Percentiles rank a stretch among this genome's conserved stretches.
phyloP scores from a whole-genome alignment of 2,888 invertebrate species.

The Hirtodrosophila alboralis region DNA sequence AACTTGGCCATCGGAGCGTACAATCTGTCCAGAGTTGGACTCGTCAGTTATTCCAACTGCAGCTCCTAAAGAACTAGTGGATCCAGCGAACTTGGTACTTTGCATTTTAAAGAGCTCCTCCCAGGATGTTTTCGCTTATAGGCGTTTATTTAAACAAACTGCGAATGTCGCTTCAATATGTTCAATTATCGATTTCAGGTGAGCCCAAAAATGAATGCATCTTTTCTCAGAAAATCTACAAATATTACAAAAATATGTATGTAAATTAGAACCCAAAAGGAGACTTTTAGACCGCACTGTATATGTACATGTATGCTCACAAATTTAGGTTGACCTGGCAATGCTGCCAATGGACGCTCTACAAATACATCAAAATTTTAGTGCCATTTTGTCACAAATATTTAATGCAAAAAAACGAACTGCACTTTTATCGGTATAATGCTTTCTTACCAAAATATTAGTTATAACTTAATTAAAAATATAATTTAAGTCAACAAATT shows the following conservation, averaged over 20 bases:
- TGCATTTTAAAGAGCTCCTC: slow-evolving; percentile 41
- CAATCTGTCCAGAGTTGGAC: slow-evolving; percentile 34
- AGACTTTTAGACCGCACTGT: slow-evolving; percentile 40
- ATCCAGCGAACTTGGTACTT: slow-evolving; percentile 30
- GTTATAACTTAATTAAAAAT: not conserved
- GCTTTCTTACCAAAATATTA: slow-evolving; percentile 27
- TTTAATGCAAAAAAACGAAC: slow-evolving; percentile 1
- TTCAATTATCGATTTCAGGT: not conserved
- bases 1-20: slow-evolving; percentile 19
- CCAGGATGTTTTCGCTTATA: not conserved
- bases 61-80: slow-evolving; percentile 10
- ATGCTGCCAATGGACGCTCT: slow-evolving; percentile 58
- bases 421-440: not conserved
- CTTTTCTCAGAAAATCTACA: slow-evolving; percentile 12
- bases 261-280: slow-evolving; percentile 2
- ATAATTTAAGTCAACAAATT: slow-evolving; percentile 17
- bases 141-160: not conserved
- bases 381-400: slow-evolving; percentile 14
- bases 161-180: not conserved
- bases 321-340: slow-evolving; percentile 53
- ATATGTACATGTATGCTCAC: slow-evolving; percentile 44
- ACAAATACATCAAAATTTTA: slow-evolving; percentile 33
- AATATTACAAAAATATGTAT: not conserved
- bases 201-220: slow-evolving; percentile 31
- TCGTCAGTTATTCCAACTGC: slow-evolving; percentile 25